phyloP scores from a whole-genome alignment of 2,797 vertebrate species.

The Rhabdomys pumilio region DNA sequence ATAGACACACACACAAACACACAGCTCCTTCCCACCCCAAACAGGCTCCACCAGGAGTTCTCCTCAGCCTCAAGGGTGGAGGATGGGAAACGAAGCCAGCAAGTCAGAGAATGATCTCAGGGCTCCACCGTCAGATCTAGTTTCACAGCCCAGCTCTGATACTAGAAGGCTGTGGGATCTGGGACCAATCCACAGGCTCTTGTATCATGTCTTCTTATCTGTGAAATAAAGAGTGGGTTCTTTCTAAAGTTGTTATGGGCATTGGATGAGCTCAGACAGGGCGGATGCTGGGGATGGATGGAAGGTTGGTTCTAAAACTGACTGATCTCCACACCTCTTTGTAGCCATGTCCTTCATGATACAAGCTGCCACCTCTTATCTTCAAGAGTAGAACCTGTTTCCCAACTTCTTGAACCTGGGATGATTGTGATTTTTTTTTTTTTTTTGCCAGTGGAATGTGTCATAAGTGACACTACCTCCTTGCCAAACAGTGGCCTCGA shows the following conservation, averaged over 20 bases:
- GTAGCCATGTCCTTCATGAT: neutral
- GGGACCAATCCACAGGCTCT: neutral
- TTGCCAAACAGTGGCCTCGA: neutral
- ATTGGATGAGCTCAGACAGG: constrained; percentile 29
- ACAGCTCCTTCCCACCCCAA: neutral
- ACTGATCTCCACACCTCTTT: neutral
- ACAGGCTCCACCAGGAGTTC: neutral
- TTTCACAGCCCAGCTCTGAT: neutral
- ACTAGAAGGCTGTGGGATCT: neutral
- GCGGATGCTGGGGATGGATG: neutral
- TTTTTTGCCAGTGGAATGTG: neutral
- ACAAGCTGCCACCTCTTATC: constrained; percentile 23
- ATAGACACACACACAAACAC: neutral
- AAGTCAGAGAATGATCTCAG: neutral
- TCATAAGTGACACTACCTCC: neutral
- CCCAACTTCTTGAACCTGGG: neutral
- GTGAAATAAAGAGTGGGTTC: constrained; percentile 1
- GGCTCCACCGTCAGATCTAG: neutral
- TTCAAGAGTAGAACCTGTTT: constrained; percentile 38
- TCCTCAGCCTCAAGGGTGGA: neutral
- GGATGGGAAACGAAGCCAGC: neutral
- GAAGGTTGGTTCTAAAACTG: neutral
- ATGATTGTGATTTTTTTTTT: constrained; percentile 30
- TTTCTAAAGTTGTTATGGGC: constrained; percentile 2
- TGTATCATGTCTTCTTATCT: constrained; percentile 34